These are phyloP conservation scores for Drosophila parthenogenetica DNA, from an alignment of 2,888 invertebrate genomes.

Conservation along the genomic window DNA sequence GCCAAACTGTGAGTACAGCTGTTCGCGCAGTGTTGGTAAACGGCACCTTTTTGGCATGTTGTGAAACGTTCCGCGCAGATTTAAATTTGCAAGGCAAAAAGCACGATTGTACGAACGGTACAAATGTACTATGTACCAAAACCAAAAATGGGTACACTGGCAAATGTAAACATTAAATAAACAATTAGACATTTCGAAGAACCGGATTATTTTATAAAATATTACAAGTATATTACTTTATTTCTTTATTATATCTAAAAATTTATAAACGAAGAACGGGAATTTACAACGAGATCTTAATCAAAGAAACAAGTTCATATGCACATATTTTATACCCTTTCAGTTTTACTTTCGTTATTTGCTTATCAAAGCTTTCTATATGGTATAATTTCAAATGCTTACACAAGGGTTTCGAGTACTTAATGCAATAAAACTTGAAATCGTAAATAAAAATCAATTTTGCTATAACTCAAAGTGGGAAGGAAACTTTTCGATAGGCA, in stretches of 20 bases:
- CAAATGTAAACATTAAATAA: too few relatives aligned
- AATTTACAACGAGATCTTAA: conserved; percentile 78
- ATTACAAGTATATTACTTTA: conserved; percentile 35
- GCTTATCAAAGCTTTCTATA: conserved; percentile 26
- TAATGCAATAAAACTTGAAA: conserved; percentile 32
- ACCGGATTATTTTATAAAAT: conserved; percentile 39
- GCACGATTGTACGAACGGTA: background rate
- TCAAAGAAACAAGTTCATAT: conserved; percentile 51
- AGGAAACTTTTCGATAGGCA: conserved; percentile 8
- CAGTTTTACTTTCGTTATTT: conserved; percentile 1
- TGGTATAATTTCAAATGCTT: conserved; percentile 53
- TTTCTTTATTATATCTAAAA: conserved; percentile 43
- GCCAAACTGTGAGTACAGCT: conserved; percentile 50
- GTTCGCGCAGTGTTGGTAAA: conserved; percentile 42
- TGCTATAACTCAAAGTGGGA: conserved; percentile 27
- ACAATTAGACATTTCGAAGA: too few relatives aligned
- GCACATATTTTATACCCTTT: conserved; percentile 41
- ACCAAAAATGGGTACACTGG: background rate
- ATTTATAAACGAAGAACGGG: conserved; percentile 58
- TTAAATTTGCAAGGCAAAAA: conserved; percentile 16
- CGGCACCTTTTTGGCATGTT: background rate
- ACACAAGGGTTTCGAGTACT: conserved; percentile 42
- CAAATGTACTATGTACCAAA: background rate
- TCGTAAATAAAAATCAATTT: conserved; percentile 34
- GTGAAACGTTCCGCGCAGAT: conserved; percentile 9